phyloP scores from a whole-genome alignment of 2,113 vertebrate species.

The Pogonocichla stellata region DNA sequence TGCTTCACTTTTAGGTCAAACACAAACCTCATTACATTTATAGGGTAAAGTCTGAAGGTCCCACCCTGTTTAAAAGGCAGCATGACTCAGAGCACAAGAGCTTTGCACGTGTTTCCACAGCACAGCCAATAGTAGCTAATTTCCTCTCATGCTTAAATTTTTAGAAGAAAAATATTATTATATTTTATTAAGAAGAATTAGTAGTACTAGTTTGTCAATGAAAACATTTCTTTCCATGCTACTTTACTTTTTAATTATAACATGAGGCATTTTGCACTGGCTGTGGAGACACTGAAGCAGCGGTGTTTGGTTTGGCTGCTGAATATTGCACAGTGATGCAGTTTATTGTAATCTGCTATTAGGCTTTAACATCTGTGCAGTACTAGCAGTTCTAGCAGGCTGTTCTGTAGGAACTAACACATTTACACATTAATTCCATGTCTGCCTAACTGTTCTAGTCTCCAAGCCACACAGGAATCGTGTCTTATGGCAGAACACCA shows the following conservation, averaged over 20 bases:
- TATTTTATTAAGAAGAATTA: background rate
- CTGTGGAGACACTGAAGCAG: background rate
- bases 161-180: background rate
- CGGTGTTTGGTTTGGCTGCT: background rate
- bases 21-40: background rate
- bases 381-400: background rate
- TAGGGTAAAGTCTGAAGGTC: background rate
- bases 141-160: background rate
- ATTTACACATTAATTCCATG: background rate
- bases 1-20: slow-evolving; percentile 1
- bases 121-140: background rate
- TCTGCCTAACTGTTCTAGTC: background rate
- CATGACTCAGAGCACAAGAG: background rate
- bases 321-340: background rate
- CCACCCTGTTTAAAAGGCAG: background rate
- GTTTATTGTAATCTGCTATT: background rate
- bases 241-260: background rate
- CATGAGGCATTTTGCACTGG: background rate
- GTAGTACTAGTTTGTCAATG: background rate
- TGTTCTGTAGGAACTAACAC: background rate
- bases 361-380: background rate
- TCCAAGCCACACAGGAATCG: background rate
- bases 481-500: background rate
- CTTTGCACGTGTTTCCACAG: background rate
- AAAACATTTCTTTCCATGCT: background rate